Base-by-base conservation (phyloP, 2,888 invertebrate genomes). In the Scaptodrosophila latifasciaeformis region DNA sequence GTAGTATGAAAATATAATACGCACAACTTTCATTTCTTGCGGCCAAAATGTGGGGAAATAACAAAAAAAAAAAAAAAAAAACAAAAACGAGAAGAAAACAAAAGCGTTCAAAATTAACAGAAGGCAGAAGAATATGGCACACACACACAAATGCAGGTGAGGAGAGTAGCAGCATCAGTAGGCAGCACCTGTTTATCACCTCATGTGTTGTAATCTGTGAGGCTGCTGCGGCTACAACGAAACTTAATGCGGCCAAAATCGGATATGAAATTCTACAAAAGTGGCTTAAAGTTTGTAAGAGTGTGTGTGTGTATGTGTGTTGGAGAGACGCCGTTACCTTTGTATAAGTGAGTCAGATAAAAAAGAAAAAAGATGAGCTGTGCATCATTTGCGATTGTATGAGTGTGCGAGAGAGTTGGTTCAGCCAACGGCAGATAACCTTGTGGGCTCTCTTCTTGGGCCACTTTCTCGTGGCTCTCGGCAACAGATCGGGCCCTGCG, bases 1-100 rank as follows among this genome's bases (percentile, higher is more conserved):
- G 77, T 72, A 70, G 77, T 72, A 76, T 63, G 59, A 72, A 74
- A 71, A 71, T 75, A 69, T 75, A 59, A 76, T 72, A 76, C 58
- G 59, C 61, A 76, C 60, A 72, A 77, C 72, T 72, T 72, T 72
- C 72, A 77, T 72, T 72, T 72, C 77, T 72, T 74, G 62, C 45
- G 64, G 74, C 65, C 50, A 57, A 67, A 27, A 30, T 10, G n/a
- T n/a, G n/a, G n/a, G n/a, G 47, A 40, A 44, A 44, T 4, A 27
- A 43, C 30, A 15, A 9, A 18, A 35, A 53, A 59, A 65, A 74
- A 72, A 74, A 68, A 72, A 68, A 64, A 74, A 7, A 15, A 27
- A 30, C 13, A 44, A 44, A 10, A 27, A 43, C 30, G 17, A 9
- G 18, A 35, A 53, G 55, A 65, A 74, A 72, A 74, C 70, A 72